Percentiles rank a stretch among this genome's conserved stretches.
Evolutionary conservation across 2,888 invertebrate species (phyloP).

Genomic region (Dermolepida albohirtum): DNA sequence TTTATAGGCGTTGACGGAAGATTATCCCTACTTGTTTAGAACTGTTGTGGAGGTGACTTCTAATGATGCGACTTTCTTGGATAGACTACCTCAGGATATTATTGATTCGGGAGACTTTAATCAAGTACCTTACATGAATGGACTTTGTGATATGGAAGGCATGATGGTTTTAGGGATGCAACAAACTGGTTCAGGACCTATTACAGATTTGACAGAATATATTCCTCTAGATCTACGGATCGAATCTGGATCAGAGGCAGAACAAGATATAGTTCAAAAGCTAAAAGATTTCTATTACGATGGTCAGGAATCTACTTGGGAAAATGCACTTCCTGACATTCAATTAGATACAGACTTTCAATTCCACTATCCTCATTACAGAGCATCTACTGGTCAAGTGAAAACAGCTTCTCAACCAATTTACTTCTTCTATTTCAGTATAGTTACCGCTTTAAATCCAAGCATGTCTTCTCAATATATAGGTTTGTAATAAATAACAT

Average conservation of each 20-base stretch:
- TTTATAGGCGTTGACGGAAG: too few relatives aligned
- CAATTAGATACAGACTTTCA: constrained; percentile 25
- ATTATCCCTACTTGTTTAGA: too few relatives aligned
- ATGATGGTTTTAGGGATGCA: too few relatives aligned
- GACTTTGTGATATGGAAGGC: too few relatives aligned
- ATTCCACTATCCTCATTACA: constrained; percentile 27
- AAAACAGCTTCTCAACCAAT: constrained; percentile 11
- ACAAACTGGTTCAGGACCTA: not conserved
- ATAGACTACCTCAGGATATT: too few relatives aligned
- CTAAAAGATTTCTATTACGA: constrained; percentile 29
- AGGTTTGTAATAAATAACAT: not conserved
- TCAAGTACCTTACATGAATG: too few relatives aligned
- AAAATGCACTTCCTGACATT: constrained; percentile 3
- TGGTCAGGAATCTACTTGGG: not conserved
- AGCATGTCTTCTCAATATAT: not conserved
- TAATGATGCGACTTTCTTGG: too few relatives aligned
- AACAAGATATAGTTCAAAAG: not conserved
- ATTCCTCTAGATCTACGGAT: constrained; percentile 12
- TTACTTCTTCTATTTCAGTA: constrained; percentile 34
- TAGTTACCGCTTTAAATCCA: constrained; percentile 10
- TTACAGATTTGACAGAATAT: constrained; percentile 14
- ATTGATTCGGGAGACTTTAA: too few relatives aligned
- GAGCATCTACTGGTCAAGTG: constrained; percentile 14
- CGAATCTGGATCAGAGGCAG: constrained; percentile 2
- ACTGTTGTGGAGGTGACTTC: too few relatives aligned